Evolutionary conservation across 2,113 vertebrate species (phyloP).

Genomic region (Aegithalos caudatus): DNA sequence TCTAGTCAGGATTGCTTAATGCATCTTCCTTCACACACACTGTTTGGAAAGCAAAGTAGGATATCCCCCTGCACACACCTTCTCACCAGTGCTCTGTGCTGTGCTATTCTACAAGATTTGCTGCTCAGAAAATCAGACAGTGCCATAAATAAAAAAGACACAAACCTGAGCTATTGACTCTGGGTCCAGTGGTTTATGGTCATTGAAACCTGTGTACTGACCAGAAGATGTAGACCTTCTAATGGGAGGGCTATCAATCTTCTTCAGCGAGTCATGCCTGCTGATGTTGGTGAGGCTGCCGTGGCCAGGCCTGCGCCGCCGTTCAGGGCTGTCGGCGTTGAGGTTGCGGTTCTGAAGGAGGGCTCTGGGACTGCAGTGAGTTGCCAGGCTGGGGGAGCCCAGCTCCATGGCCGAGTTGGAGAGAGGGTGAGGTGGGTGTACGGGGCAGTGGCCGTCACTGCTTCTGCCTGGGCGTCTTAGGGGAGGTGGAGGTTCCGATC

Average conservation of each 20-base stretch:
- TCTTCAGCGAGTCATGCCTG: slow-evolving; percentile 92
- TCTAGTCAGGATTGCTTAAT: neutral
- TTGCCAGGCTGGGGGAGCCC: slow-evolving; percentile 79
- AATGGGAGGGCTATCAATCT: slow-evolving; percentile 93
- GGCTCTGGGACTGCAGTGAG: slow-evolving; percentile 87
- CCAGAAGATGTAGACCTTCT: slow-evolving; percentile 95
- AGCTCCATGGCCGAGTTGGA: slow-evolving; percentile 83
- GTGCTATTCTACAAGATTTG: neutral
- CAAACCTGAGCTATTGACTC: slow-evolving; percentile 98
- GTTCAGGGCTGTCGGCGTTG: slow-evolving; percentile 87
- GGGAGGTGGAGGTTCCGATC: slow-evolving; percentile 84
- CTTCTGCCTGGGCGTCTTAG: slow-evolving; percentile 86
- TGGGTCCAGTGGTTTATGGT: slow-evolving; percentile 93
- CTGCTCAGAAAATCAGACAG: neutral
- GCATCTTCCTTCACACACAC: neutral
- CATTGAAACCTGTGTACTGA: slow-evolving; percentile 88
- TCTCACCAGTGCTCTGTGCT: neutral
- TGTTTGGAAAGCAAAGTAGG: neutral
- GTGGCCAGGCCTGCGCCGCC: slow-evolving; percentile 83
- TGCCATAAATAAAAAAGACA: neutral
- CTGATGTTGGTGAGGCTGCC: slow-evolving; percentile 93
- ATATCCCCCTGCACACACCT: neutral
- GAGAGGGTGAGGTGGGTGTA: slow-evolving; percentile 83
- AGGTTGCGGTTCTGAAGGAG: slow-evolving; percentile 85
- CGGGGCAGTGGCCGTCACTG: slow-evolving; percentile 85